A percentile compares a stretch with the other conserved stretches of the same genome.
phyloP scores from a whole-genome alignment of 2,888 invertebrate species.

The Drosophila phalerata region DNA sequence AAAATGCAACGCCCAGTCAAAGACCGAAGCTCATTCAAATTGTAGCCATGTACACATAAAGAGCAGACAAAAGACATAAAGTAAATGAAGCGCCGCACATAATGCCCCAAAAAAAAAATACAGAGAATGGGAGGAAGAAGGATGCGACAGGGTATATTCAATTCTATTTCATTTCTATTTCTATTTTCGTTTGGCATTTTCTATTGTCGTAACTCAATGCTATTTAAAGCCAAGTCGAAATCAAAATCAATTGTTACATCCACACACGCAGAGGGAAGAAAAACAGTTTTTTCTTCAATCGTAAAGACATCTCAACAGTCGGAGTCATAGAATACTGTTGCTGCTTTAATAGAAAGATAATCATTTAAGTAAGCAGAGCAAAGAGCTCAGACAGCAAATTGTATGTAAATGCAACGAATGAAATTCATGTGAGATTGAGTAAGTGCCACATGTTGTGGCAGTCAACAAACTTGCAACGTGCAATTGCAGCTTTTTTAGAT shows the following conservation, averaged over 20 bases:
- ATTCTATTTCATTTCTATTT: conserved; percentile 53
- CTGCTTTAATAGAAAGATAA: conserved; percentile 67
- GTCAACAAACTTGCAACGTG: conserved; percentile 9
- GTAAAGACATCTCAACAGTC: conserved; percentile 2
- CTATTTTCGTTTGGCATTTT: conserved; percentile 46
- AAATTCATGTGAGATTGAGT: background rate
- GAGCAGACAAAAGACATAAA: conserved; percentile 75
- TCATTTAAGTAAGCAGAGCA: conserved; percentile 45
- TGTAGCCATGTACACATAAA: conserved; percentile 55
- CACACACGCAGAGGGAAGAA: conserved; percentile 29
- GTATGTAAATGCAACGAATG: background rate
- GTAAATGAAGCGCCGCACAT: conserved; percentile 74
- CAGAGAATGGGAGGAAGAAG: background rate
- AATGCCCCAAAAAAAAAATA: conserved; percentile 36
- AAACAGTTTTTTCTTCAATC: conserved; percentile 50
- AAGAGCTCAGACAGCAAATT: conserved; percentile 14
- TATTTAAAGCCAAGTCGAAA: conserved; percentile 63
- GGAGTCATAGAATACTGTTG: conserved; percentile 17
- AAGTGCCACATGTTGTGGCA: conserved; percentile 16
- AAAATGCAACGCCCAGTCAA: conserved; percentile 62
- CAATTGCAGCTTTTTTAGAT: conserved; percentile 1
- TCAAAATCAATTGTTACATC: conserved; percentile 71
- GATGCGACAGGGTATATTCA: conserved; percentile 39
- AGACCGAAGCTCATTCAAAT: conserved; percentile 67
- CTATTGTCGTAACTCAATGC: conserved; percentile 65